A percentile compares a stretch with the other conserved stretches of the same genome.
Evolutionary conservation across 1,140 invertebrate genomes (phyloP).

Genomic region (Heliothis subflexa): DNA sequence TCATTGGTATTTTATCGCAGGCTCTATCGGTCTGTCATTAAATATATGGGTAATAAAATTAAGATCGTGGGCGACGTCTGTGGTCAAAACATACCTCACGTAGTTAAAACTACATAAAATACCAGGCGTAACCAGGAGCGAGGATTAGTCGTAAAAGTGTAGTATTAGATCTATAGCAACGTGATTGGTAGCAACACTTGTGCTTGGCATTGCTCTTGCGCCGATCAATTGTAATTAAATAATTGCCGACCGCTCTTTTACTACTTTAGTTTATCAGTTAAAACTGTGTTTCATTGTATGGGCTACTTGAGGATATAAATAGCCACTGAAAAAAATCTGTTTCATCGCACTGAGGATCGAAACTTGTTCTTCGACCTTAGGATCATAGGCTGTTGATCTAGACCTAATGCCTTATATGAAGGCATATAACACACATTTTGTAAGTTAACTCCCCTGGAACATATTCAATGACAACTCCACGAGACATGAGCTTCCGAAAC

Average conservation of each 20-base stretch:
- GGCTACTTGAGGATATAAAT: too few species aligned
- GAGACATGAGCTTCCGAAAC: too few species aligned
- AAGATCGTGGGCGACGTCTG: constrained; percentile 28
- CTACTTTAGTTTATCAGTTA: background rate
- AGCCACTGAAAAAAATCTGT: too few species aligned
- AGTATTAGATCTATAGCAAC: background rate
- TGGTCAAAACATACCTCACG: constrained; percentile 41
- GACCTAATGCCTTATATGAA: too few species aligned
- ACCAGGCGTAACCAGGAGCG: constrained; percentile 16
- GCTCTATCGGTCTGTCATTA: constrained; percentile 23
- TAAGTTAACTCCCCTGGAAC: too few species aligned
- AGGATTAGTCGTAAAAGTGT: constrained; percentile 23
- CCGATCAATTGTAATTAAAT: constrained; percentile 22
- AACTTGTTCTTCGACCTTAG: too few species aligned
- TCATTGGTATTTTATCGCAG: constrained; percentile 33
- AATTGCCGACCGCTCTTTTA: background rate
- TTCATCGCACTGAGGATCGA: too few species aligned
- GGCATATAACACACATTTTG: too few species aligned
- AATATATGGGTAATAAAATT: constrained; percentile 44
- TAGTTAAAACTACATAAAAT: constrained; percentile 43
- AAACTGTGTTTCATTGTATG: background rate
- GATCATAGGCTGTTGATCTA: too few species aligned
- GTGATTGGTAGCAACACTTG: constrained; percentile 25
- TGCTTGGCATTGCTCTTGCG: background rate
- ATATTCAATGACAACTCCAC: too few species aligned